Evolutionary conservation across 1,140 invertebrate genomes (phyloP), one percentile per base, ranked within the genome.

Genomic region (Littorina saxatilis): DNA sequence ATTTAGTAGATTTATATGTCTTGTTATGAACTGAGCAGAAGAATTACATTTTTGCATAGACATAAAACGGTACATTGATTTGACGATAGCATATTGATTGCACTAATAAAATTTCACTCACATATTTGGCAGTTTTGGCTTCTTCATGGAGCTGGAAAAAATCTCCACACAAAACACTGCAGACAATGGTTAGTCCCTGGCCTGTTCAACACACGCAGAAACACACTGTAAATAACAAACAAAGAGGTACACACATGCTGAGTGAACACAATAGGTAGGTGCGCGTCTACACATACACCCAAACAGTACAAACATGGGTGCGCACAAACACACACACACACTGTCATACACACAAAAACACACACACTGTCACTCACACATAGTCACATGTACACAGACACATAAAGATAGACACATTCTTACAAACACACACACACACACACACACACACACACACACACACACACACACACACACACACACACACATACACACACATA

Each of bases 101-200:
- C n/a, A n/a, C n/a, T n/a, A n/a, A n/a, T n/a, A n/a, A n/a, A n/a
- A 58, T 23, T 15, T 58, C 40, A 63, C 79, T 82, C 86, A 93
- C 92, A 81, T 86, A 27, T 87, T 96, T 97, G 0, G 96, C 97
- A 0, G 96, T 95, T 78, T 95, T 92, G 0, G 96, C 96, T 89
- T 98, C 96, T 2, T 95, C 95, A 39, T 89, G 85, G 58, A 85
- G 88, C 35, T 93, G 88, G 61, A 86, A 82, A 80, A 91, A 94
- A 50, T 94, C 90, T 32, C 95, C 98, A 83, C 95, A 94, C 84
- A 99, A 94, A 82, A 99, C 97, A 61, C 97, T 96, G n/a, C 96
- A 96, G 76, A 96, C 96, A 66, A 99, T 95, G 7, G 97, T 98
- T 79, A 99, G 93, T 87, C 99, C 94, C 84, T 92, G 93, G 23